These are phyloP conservation scores for Ecliptopera silaceata DNA, from an alignment of 2,888 invertebrate species.

Conservation along the genomic window DNA sequence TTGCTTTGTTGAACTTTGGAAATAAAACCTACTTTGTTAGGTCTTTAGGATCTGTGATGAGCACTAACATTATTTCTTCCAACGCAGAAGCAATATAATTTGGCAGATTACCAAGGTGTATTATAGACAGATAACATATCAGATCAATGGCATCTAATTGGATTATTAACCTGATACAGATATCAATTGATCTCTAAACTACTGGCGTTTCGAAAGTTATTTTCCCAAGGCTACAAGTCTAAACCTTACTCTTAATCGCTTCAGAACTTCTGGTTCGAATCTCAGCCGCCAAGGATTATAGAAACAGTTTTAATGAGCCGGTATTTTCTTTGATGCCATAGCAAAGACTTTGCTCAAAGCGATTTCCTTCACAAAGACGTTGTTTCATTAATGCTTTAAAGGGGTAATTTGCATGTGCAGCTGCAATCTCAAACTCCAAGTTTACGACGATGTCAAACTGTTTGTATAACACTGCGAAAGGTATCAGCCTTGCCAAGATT, in stretches of 20 bases:
- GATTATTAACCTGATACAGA: too few relatives aligned
- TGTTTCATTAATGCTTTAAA: conserved; percentile 33
- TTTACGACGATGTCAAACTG: conserved; percentile 13
- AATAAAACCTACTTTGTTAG: not conserved
- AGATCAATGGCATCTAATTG: too few relatives aligned
- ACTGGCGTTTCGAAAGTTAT: too few relatives aligned
- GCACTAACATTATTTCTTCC: too few relatives aligned
- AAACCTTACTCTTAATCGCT: too few relatives aligned
- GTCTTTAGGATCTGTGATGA: not conserved
- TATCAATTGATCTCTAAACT: too few relatives aligned
- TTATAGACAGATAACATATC: too few relatives aligned
- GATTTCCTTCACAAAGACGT: conserved; percentile 33
- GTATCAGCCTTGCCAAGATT: too few relatives aligned
- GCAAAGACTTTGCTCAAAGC: conserved; percentile 37
- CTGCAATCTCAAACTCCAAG: conserved; percentile 17
- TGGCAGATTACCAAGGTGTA: too few relatives aligned
- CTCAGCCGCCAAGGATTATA: conserved; percentile 36
- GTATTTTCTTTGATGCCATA: conserved; percentile 46
- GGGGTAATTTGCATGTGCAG: conserved; percentile 28
- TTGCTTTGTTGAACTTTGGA: conserved; percentile 34
- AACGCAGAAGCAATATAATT: too few relatives aligned
- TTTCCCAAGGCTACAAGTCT: too few relatives aligned
- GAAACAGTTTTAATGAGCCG: conserved; percentile 50
- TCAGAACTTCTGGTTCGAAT: conserved; percentile 1
- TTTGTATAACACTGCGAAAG: conserved; percentile 1